Evolutionary conservation across 2,888 invertebrate species (phyloP), one percentile per base, ranked within the genome.

Genomic region (Pegoplata infirma): DNA sequence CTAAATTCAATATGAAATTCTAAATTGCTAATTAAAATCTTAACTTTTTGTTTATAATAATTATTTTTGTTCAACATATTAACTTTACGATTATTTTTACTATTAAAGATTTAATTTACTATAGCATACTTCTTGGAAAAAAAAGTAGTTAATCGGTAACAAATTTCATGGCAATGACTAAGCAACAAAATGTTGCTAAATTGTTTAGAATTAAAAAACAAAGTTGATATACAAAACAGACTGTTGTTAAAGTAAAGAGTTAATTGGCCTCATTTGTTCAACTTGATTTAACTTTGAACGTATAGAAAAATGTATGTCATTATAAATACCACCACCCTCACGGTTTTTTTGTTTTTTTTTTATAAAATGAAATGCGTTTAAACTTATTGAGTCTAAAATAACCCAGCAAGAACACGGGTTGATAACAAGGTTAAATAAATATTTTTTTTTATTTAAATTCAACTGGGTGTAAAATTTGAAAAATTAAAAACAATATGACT

Each of bases 231-330:
- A 36, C 12, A 3, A 17, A 25, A 14, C 23, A 25, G 59, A 61
- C 46, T 66, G 19, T 61, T 76, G 44, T 58, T 69, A n/a, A 61
- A 28, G 66, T 17, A 64, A 77, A 68, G 47, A 59, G 53, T 73
- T 78, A 78, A 78, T 78, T 69, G 69, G 23, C 58, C 59, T 55
- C 61, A 66, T 78, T 69, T 74, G 73, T 78, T 78, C 66, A 64
- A 55, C 64, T 47, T 74, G 64, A 69, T 74, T 73, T 55, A 69
- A 74, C 66, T 47, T 59, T 71, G 23, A 53, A 46, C 8, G 16
- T 14, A 28, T 19, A 16, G n/a, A 25, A 2, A 28, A 4, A 28
- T 32, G 10, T 32, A 32, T 32, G 32, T 32, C 32, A 32, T 28
- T 28, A 28, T 5, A 28, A 32, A 32, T 32, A 32, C 32, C 32